A percentile compares a stretch with the other conserved stretches of the same genome.
These are phyloP conservation scores for Ectemnius lituratus DNA, from an alignment of 2,888 invertebrate genomes.

Conservation along the genomic window DNA sequence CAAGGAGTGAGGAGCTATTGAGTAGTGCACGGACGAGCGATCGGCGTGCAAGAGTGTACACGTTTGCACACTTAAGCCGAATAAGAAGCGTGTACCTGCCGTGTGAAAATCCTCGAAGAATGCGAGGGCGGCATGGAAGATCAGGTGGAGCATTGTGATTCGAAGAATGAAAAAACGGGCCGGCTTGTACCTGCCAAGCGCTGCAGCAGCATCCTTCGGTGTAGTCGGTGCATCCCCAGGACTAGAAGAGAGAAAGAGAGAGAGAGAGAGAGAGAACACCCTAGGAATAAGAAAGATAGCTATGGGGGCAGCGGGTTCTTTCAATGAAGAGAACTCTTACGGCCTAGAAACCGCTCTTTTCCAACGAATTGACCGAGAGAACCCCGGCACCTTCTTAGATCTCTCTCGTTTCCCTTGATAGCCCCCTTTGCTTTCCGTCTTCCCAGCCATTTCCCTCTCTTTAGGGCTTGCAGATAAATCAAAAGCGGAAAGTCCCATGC, in stretches of 20 bases:
- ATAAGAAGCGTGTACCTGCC: conserved; percentile 61
- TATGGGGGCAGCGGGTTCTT: conserved; percentile 22
- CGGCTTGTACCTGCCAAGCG: conserved; percentile 61
- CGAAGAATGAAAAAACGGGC: conserved; percentile 66
- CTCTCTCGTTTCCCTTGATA: neutral
- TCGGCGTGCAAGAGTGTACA: neutral
- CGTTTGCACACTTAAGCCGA: conserved; percentile 11
- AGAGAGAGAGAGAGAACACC: too few relatives aligned
- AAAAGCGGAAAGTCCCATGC: neutral
- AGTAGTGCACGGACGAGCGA: neutral
- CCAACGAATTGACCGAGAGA: conserved; percentile 32
- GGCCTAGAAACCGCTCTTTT: conserved; percentile 45
- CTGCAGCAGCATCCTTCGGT: conserved; percentile 54
- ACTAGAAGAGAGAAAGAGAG: conserved; percentile 19
- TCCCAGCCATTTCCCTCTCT: neutral
- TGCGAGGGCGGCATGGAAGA: conserved; percentile 70
- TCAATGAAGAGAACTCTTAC: conserved; percentile 42
- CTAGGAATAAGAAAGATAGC: conserved; percentile 15
- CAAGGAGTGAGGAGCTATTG: neutral
- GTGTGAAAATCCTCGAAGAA: conserved; percentile 70
- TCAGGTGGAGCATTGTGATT: conserved; percentile 73
- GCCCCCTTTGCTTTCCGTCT: neutral
- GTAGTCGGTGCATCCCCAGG: conserved; percentile 42
- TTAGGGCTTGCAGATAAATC: neutral
- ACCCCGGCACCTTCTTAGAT: conserved; percentile 6